Evolutionary conservation across 2,797 vertebrate genomes (phyloP).

Genomic region (Euphonia xanthogaster): DNA sequence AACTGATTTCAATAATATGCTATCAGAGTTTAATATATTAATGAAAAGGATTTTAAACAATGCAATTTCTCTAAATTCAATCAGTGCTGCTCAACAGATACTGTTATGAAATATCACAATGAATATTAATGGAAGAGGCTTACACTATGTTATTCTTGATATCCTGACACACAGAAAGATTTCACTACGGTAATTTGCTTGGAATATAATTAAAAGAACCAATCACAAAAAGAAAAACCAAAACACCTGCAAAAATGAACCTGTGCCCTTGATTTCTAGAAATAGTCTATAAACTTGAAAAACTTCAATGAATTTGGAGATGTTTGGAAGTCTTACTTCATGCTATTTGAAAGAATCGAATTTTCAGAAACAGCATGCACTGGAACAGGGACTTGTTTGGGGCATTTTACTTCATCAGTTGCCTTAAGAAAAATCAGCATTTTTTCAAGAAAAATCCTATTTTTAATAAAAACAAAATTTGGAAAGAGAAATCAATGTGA

Average conservation of each 20-base stretch:
- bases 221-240: not conserved
- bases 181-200: not conserved
- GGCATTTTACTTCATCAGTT: not conserved
- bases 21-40: slow-evolving; percentile 15
- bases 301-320: not conserved
- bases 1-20: not conserved
- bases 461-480: not conserved
- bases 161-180: not conserved
- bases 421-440: not conserved
- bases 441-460: not conserved
- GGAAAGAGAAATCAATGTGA: not conserved
- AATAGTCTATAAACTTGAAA: not conserved
- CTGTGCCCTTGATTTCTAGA: not conserved
- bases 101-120: not conserved
- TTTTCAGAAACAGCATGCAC: not conserved
- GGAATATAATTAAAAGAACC: not conserved
- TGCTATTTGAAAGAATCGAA: not conserved
- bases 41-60: slow-evolving; percentile 27
- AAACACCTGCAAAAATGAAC: not conserved
- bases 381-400: not conserved
- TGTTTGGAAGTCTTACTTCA: not conserved
- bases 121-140: slow-evolving; percentile 3
- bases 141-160: not conserved
- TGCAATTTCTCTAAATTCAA: slow-evolving; percentile 37
- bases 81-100: not conserved